Conservation (phyloP, 2,888 invertebrate genomes). For the Polyploca ridens region DNA sequence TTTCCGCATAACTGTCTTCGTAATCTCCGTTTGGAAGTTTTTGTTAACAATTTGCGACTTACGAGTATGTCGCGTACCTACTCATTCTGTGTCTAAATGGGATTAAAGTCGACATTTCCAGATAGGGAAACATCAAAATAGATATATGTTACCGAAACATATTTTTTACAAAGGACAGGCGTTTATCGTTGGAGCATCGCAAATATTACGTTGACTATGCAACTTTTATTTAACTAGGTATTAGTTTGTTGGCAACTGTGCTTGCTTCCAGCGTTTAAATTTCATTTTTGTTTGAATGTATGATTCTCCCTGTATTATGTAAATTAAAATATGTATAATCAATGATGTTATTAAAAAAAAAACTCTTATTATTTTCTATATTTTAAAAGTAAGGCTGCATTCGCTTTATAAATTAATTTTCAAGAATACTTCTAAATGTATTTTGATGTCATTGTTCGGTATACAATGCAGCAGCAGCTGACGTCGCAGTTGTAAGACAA, state of each 20-base stretch:
- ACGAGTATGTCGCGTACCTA: background rate
- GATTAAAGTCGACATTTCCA: background rate
- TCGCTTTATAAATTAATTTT: too few relatives aligned
- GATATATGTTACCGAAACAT: constrained; percentile 9
- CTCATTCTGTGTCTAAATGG: background rate
- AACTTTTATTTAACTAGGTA: background rate
- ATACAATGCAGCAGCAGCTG: background rate
- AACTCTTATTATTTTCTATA: too few relatives aligned
- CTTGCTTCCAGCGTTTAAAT: too few relatives aligned
- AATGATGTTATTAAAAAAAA: too few relatives aligned
- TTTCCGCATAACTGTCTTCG: too few relatives aligned
- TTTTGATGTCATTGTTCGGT: background rate
- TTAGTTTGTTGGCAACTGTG: background rate
- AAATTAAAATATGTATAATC: too few relatives aligned
- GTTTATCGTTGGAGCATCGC: constrained; percentile 25
- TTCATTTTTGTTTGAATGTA: too few relatives aligned
- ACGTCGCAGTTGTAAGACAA: constrained; percentile 4
- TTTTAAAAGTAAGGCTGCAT: too few relatives aligned
- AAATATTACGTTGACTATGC: background rate
- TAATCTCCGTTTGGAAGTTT: too few relatives aligned
- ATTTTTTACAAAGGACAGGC: constrained; percentile 29
- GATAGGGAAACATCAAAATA: background rate
- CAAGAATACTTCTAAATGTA: too few relatives aligned
- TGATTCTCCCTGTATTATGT: too few relatives aligned
- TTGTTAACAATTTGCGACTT: too few relatives aligned